phyloP scores from a whole-genome alignment of 2,113 vertebrate genomes.

The Nothocercus nigrocapillus region DNA sequence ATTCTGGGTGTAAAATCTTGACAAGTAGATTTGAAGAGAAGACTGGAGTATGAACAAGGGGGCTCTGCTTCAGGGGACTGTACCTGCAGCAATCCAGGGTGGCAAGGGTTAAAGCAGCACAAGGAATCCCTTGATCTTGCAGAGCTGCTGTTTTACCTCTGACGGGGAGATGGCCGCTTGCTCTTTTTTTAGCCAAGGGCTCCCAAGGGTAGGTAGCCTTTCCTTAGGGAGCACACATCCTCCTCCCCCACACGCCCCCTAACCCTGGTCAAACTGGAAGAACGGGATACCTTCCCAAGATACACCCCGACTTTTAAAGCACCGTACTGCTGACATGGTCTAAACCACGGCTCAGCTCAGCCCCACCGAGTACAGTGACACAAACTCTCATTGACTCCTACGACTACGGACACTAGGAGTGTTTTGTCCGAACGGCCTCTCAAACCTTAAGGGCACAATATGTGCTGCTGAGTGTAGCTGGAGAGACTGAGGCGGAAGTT shows the following conservation, averaged over 20 bases:
- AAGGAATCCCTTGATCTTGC: not conserved
- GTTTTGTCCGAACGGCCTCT: not conserved
- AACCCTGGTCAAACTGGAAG: constrained; percentile 24
- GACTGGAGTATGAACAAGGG: accelerated
- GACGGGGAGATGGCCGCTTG: not conserved
- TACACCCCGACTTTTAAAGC: constrained; percentile 34
- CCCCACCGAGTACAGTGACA: not conserved
- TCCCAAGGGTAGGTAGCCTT: not conserved
- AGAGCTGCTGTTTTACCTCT: not conserved
- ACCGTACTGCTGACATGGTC: not conserved
- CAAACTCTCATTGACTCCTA: not conserved
- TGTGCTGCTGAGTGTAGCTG: not conserved
- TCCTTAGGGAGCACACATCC: not conserved
- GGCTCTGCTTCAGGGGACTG: not conserved
- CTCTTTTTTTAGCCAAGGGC: not conserved
- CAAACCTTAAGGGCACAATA: not conserved
- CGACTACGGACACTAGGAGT: accelerated
- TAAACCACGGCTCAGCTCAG: not conserved
- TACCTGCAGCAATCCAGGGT: not conserved
- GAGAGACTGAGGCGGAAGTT: not conserved
- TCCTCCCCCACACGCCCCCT: not conserved
- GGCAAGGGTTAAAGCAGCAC: not conserved
- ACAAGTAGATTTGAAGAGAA: not conserved
- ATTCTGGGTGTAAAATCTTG: not conserved
- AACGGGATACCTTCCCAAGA: constrained; percentile 40